These are phyloP conservation scores for Epinotia demarniana DNA, from an alignment of 2,888 invertebrate genomes.

Conservation along the genomic window DNA sequence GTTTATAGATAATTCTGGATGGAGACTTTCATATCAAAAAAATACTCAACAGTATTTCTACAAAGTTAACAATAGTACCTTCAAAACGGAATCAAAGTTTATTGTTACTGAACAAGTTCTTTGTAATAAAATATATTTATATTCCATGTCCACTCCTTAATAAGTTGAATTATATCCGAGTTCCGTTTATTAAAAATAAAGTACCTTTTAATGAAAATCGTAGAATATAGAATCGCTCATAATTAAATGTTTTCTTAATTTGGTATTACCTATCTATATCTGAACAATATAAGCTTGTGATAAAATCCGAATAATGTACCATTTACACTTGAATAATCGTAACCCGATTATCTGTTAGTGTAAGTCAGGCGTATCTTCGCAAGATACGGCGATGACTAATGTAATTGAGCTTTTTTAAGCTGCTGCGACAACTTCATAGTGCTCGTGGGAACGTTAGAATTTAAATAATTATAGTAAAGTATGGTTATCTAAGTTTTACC, in stretches of 20 bases:
- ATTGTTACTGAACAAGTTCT: no score
- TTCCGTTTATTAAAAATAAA: no score
- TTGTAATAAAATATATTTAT: no score
- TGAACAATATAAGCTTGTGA: background rate
- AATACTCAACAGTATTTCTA: background rate
- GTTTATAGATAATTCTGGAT: background rate
- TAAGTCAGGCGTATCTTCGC: background rate
- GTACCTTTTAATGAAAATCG: no score
- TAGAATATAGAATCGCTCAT: no score
- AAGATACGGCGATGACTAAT: background rate
- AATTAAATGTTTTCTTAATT: background rate
- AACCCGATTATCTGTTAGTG: background rate
- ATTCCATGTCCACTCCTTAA: no score
- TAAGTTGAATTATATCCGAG: no score
- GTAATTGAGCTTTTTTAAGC: background rate
- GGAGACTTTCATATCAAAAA: background rate
- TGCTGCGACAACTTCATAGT: background rate
- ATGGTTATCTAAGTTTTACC: constrained; percentile 33
- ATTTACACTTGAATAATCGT: background rate
- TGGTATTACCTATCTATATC: constrained; percentile 10
- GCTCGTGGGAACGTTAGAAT: constrained; percentile 3
- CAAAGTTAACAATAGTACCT: no score
- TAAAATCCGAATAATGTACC: background rate
- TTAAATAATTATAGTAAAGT: constrained; percentile 26
- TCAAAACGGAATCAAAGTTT: no score